phyloP scores from a whole-genome alignment of 2,888 invertebrate species.

The Dione juno region DNA sequence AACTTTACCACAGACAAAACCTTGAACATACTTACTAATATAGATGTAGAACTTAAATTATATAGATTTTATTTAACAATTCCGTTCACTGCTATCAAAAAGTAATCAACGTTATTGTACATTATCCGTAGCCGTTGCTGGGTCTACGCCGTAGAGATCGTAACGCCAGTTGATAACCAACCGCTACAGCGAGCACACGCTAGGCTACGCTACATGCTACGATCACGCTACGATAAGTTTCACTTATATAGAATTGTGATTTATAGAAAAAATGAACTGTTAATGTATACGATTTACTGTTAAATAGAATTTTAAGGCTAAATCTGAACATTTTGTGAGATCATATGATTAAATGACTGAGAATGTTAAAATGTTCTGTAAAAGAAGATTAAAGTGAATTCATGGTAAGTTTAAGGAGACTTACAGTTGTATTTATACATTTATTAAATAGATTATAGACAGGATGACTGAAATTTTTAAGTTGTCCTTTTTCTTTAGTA shows the following conservation, averaged over 20 bases:
- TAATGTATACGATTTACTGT: neutral
- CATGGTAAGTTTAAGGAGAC: constrained; percentile 25
- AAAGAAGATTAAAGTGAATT: constrained; percentile 31
- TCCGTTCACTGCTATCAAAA: constrained; percentile 20
- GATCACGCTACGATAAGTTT: constrained; percentile 47
- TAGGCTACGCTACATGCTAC: constrained; percentile 51
- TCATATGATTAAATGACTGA: constrained; percentile 2
- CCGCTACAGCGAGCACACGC: constrained; percentile 64
- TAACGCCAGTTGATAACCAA: constrained; percentile 69
- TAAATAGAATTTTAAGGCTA: neutral
- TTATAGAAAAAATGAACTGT: constrained; percentile 8
- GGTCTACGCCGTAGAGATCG: constrained; percentile 61
- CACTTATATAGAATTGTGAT: constrained; percentile 9
- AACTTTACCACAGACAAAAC: neutral
- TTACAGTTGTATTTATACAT: neutral
- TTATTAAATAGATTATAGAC: constrained; percentile 1
- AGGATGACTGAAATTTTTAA: neutral
- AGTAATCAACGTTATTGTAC: constrained; percentile 28
- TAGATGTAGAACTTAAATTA: too few species aligned
- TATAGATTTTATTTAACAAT: constrained; percentile 7
- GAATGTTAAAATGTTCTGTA: constrained; percentile 14
- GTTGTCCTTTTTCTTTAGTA: neutral
- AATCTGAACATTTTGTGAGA: neutral
- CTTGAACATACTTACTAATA: neutral
- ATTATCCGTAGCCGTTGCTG: constrained; percentile 16